Evolutionary conservation across 2,888 invertebrate genomes (phyloP).

Genomic region (Perizoma flavofasciatum): DNA sequence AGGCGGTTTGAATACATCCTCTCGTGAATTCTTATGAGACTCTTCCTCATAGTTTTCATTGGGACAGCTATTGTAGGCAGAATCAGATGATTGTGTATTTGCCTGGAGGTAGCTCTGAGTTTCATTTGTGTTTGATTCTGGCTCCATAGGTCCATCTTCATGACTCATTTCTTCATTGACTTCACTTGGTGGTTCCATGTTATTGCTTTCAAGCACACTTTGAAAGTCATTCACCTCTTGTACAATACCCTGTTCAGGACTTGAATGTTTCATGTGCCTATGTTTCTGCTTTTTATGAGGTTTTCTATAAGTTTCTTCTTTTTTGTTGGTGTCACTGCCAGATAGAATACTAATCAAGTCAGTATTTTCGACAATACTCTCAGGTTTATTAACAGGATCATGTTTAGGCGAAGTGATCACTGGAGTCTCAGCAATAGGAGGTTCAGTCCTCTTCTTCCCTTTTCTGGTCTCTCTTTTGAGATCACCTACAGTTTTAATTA

Average conservation of each 20-base stretch:
- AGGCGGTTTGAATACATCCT: slow-evolving; percentile 77
- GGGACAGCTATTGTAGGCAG: slow-evolving; percentile 76
- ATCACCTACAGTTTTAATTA: slow-evolving; percentile 70
- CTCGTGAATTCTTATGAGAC: slow-evolving; percentile 63
- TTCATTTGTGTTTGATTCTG: slow-evolving; percentile 55
- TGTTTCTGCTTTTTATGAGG: slow-evolving; percentile 64
- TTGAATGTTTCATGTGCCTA: slow-evolving; percentile 60
- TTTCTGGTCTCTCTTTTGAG: slow-evolving; percentile 73
- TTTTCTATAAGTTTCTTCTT: slow-evolving; percentile 58
- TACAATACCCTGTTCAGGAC: slow-evolving; percentile 53
- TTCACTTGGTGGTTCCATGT: slow-evolving; percentile 25
- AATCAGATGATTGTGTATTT: slow-evolving; percentile 69
- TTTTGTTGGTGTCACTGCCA: slow-evolving; percentile 57
- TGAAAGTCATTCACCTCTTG: slow-evolving; percentile 39
- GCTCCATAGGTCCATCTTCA: slow-evolving; percentile 47
- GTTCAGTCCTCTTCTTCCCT: slow-evolving; percentile 66
- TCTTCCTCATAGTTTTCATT: slow-evolving; percentile 76
- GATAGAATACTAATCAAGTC: slow-evolving; percentile 70
- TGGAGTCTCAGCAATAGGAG: slow-evolving; percentile 46
- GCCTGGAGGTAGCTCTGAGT: slow-evolving; percentile 59
- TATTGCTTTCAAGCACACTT: slow-evolving; percentile 37
- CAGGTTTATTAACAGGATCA: slow-evolving; percentile 49
- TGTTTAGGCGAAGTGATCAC: slow-evolving; percentile 35
- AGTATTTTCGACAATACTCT: slow-evolving; percentile 59
- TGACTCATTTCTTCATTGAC: slow-evolving; percentile 43